These are phyloP conservation scores for Coracias cyanogaster DNA, from an alignment of 2,797 vertebrate species.

Conservation along the genomic window DNA sequence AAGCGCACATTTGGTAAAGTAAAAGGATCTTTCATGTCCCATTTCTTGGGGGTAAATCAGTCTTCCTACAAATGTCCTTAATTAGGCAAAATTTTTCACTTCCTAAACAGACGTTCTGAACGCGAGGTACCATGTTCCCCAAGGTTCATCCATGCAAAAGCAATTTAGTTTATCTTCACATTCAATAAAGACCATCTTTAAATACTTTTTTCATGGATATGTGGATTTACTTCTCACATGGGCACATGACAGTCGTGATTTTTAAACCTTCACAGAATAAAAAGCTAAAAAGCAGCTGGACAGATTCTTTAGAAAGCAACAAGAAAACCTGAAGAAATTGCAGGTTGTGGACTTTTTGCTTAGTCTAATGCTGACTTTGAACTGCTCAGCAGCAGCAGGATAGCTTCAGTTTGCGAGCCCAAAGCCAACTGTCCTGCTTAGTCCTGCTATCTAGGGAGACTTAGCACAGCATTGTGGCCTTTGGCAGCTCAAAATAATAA, in stretches of 20 bases:
- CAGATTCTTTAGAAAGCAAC: neutral
- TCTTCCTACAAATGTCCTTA: neutral
- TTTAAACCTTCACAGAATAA: neutral
- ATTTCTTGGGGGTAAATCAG: neutral
- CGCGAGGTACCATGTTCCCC: fast-evolving
- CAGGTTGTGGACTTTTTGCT: neutral
- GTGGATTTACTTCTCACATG: neutral
- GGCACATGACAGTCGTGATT: neutral
- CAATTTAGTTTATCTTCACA: neutral
- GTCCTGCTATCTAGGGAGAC: neutral
- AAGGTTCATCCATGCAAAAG: neutral
- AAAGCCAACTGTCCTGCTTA: neutral
- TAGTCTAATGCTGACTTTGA: neutral
- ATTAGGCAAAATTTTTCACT: neutral
- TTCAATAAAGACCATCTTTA: neutral
- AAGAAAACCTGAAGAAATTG: neutral
- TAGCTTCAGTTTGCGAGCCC: neutral
- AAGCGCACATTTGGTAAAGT: neutral
- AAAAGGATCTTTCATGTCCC: neutral
- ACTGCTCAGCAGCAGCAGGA: neutral
- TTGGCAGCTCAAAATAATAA: neutral
- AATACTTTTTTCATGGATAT: neutral
- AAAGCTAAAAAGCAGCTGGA: neutral
- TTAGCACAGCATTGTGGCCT: neutral
- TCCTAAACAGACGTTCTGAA: neutral